phyloP scores from a whole-genome alignment of 1,140 invertebrate genomes.

The Paralvinella palmiformis region DNA sequence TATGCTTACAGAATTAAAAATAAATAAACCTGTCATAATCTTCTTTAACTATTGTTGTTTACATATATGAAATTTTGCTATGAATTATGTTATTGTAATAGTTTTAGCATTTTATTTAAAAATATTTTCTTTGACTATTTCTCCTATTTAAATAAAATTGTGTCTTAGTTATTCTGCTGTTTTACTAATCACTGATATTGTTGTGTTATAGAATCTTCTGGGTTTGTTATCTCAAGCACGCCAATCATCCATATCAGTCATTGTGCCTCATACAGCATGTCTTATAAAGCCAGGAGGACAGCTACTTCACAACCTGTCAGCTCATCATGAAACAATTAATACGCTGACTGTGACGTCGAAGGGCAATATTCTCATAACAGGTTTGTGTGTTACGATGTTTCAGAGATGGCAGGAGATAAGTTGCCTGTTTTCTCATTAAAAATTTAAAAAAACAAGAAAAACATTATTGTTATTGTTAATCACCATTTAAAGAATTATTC shows the following conservation, averaged over 20 bases:
- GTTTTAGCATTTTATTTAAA: neutral
- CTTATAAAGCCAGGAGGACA: slow-evolving; percentile 8
- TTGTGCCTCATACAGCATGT: slow-evolving; percentile 2
- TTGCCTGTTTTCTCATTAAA: too few relatives aligned
- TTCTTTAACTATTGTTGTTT: neutral
- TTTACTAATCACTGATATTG: neutral
- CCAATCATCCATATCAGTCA: neutral
- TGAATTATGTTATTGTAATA: neutral
- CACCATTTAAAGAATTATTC: neutral
- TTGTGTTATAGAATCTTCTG: neutral
- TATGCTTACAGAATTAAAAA: neutral
- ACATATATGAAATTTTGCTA: neutral
- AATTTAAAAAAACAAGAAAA: too few relatives aligned
- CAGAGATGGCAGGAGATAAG: too few relatives aligned
- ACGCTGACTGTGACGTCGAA: neutral
- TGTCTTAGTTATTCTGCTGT: neutral
- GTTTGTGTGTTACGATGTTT: slow-evolving; percentile 1
- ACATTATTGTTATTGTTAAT: neutral
- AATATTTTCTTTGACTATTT: neutral
- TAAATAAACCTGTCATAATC: neutral
- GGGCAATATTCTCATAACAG: neutral
- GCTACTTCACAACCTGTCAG: slow-evolving; percentile 7
- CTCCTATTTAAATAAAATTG: neutral
- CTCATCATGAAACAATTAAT: slow-evolving; percentile 3
- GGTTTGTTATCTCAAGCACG: neutral